Percentiles rank a stretch among this genome's conserved stretches.
Evolutionary conservation across 2,888 invertebrate genomes (phyloP).

Genomic region (Volucella zonaria): DNA sequence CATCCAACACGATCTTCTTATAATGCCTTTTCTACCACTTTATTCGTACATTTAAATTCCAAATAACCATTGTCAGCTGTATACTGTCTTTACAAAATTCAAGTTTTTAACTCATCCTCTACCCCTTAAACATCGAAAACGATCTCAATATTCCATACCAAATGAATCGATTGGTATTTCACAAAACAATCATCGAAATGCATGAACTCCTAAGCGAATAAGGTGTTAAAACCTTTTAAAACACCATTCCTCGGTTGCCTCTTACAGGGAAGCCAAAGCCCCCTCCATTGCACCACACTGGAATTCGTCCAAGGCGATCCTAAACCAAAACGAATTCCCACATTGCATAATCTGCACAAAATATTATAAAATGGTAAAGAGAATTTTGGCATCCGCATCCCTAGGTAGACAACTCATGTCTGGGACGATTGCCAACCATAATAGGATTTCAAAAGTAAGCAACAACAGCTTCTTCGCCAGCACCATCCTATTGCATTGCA

Average conservation of each 20-base stretch:
- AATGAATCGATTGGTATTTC: conserved; percentile 35
- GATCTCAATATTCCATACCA: neutral
- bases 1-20: too few relatives aligned
- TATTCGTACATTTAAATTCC: too few relatives aligned
- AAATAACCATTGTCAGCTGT: too few relatives aligned
- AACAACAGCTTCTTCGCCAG: conserved; percentile 14
- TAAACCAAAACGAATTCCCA: conserved; percentile 49
- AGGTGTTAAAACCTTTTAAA: conserved; percentile 44
- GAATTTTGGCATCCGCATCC: conserved; percentile 19
- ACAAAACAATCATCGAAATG: conserved; percentile 32
- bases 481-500: conserved; percentile 22
- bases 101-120: too few relatives aligned
- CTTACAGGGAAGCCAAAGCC: conserved; percentile 9
- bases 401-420: conserved; percentile 30
- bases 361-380: neutral
- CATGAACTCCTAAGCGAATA: conserved; percentile 13
- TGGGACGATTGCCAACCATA: conserved; percentile 13
- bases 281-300: conserved; percentile 56
- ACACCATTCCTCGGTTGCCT: conserved; percentile 19
- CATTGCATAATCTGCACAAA: conserved; percentile 21
- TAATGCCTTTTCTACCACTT: too few relatives aligned
- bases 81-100: too few relatives aligned
- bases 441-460: conserved; percentile 44
- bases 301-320: conserved; percentile 49
- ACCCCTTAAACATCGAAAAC: too few relatives aligned